Conservation (phyloP, 30 jellyfish, hydroid and myxozoan genomes). For the Aurelia aurita complex sp. Pacific region DNA sequence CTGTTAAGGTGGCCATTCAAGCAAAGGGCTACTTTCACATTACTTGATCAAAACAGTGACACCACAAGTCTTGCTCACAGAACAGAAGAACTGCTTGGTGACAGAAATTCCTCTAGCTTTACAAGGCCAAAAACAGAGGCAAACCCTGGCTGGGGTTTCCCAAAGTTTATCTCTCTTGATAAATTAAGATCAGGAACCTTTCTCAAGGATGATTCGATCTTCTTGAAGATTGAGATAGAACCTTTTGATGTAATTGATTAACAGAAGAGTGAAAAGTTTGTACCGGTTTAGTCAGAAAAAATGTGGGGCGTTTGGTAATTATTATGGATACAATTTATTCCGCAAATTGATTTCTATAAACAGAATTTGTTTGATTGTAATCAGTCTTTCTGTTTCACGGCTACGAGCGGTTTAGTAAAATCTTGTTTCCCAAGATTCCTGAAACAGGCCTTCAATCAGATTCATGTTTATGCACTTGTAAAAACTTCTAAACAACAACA, state of each 20-base stretch:
- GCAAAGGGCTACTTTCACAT: conserved; percentile 62
- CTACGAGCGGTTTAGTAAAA: too few relatives aligned
- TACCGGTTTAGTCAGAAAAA: too few relatives aligned
- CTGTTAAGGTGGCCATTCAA: conserved; percentile 79
- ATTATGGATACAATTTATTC: too few relatives aligned
- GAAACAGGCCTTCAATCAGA: too few relatives aligned
- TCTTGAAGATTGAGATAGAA: conserved; percentile 64
- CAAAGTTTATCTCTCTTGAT: conserved; percentile 68
- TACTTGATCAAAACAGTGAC: conserved; percentile 41
- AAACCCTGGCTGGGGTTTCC: conserved; percentile 96
- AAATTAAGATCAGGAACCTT: conserved; percentile 51
- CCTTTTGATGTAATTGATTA: conserved; percentile 44
- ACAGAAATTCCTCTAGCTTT: conserved; percentile 73
- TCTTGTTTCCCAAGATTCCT: too few relatives aligned
- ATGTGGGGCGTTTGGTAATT: too few relatives aligned
- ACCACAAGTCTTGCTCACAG: conserved; percentile 11
- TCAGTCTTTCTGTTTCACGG: too few relatives aligned
- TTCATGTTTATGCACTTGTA: too few relatives aligned
- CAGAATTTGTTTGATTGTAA: too few relatives aligned
- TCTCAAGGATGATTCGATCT: conserved; percentile 61
- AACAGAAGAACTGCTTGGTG: conserved; percentile 70
- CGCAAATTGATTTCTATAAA: too few relatives aligned
- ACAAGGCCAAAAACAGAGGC: conserved; percentile 55
- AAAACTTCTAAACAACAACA: too few relatives aligned
- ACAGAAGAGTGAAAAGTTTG: too few relatives aligned